phyloP scores from a whole-genome alignment of 1,140 invertebrate genomes.

The Tetraneura akinire region DNA sequence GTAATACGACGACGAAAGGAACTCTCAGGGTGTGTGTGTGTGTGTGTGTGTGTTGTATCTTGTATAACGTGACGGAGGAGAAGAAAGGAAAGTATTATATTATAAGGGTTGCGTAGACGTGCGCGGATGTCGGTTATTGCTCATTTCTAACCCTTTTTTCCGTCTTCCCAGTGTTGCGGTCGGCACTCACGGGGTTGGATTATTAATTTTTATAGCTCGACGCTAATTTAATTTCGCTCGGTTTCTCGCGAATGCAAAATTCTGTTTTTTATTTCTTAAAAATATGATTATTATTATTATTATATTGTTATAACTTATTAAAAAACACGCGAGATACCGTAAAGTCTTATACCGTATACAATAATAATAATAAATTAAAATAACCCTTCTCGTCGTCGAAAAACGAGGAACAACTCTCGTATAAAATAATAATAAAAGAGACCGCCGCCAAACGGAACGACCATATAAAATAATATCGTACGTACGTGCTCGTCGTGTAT shows the following conservation, averaged over 20 bases:
- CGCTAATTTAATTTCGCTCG: conserved; percentile 38
- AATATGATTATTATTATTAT: conserved; percentile 11
- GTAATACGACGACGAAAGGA: conserved; percentile 36
- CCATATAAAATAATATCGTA: conserved; percentile 7
- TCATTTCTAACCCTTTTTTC: conserved; percentile 38
- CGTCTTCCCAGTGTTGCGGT: background rate
- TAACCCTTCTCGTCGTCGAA: conserved; percentile 8
- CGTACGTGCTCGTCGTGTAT: background rate
- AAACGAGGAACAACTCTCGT: no score
- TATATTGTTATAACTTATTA: no score
- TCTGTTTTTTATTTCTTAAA: background rate
- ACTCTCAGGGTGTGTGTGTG: no score
- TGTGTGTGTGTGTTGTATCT: no score
- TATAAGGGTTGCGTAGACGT: background rate
- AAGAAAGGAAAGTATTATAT: background rate
- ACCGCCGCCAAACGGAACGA: no score
- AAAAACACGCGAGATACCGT: no score
- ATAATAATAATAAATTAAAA: no score
- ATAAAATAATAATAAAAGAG: no score
- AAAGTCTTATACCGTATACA: no score
- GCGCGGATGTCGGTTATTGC: conserved; percentile 28
- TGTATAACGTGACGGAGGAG: background rate
- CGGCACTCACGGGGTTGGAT: background rate
- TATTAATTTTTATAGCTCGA: conserved; percentile 35
- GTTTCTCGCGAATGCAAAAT: background rate